Conservation (phyloP, 1,140 invertebrate genomes). For the Bicyclus anynana region DNA sequence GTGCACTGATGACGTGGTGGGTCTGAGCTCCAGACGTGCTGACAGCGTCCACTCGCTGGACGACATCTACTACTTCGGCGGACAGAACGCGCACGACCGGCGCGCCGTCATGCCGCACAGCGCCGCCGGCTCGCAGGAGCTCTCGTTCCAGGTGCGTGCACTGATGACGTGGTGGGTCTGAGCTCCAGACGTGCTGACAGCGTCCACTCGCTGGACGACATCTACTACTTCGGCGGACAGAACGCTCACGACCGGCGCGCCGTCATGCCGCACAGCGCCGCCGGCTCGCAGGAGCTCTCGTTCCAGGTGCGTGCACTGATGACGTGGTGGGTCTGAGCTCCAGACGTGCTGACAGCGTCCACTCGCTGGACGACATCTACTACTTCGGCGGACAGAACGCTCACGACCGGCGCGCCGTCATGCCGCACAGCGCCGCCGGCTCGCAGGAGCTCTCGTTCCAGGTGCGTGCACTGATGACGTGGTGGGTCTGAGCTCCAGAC, state of each 20-base stretch:
- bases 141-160: slow-evolving; percentile 48
- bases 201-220: slow-evolving; percentile 95
- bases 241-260: slow-evolving; percentile 90
- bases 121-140: slow-evolving; percentile 29
- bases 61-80: slow-evolving; percentile 99
- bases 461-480: too few species aligned
- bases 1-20: too few species aligned
- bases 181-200: slow-evolving; percentile 91
- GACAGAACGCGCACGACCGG: slow-evolving; percentile 93
- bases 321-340: too few species aligned
- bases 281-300: slow-evolving; percentile 35
- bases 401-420: too few species aligned
- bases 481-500: too few species aligned
- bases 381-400: too few species aligned
- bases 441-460: too few species aligned
- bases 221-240: slow-evolving; percentile 99
- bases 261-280: slow-evolving; percentile 79
- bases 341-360: too few species aligned
- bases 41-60: slow-evolving; percentile 92
- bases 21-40: too few species aligned
- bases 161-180: too few species aligned
- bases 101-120: slow-evolving; percentile 83
- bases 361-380: too few species aligned
- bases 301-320: slow-evolving; percentile 52
- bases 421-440: too few species aligned